Evolutionary conservation across 2,888 invertebrate genomes (phyloP).

Genomic region (Camptogramma bilineatum): DNA sequence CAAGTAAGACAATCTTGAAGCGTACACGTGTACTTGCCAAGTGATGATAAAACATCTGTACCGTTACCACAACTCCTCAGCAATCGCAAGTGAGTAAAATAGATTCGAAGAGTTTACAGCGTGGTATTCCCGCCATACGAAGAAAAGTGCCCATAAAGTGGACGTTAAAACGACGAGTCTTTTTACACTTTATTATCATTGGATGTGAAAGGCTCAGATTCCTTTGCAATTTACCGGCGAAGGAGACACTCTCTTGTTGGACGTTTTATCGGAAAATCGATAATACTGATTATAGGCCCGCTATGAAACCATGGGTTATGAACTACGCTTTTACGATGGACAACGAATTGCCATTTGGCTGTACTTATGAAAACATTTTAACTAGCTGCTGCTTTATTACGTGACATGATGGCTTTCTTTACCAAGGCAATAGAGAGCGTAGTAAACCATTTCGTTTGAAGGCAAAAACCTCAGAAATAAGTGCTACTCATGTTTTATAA

Average conservation of each 20-base stretch:
- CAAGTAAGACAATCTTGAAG: too few species aligned
- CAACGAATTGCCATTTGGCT: constrained; percentile 62
- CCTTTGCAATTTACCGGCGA: constrained; percentile 76
- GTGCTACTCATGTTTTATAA: background rate
- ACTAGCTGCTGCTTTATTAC: constrained; percentile 41
- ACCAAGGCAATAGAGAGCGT: background rate
- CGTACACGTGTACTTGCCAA: background rate
- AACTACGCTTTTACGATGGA: constrained; percentile 73
- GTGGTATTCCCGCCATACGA: constrained; percentile 75
- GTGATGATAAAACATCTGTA: constrained; percentile 8
- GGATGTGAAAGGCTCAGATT: constrained; percentile 84
- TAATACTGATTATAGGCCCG: constrained; percentile 74
- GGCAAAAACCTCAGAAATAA: background rate
- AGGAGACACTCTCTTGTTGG: constrained; percentile 71
- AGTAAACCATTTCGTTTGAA: background rate
- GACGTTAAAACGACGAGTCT: constrained; percentile 83
- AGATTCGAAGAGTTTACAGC: constrained; percentile 71
- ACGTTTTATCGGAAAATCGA: constrained; percentile 80
- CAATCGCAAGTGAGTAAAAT: constrained; percentile 44
- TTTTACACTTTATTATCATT: constrained; percentile 86
- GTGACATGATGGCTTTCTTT: constrained; percentile 29
- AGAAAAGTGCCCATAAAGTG: constrained; percentile 82
- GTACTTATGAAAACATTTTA: constrained; percentile 47
- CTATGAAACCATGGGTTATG: constrained; percentile 74
- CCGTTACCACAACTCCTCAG: constrained; percentile 16